These are phyloP conservation scores for Antedon mediterranea DNA, from an alignment of 53 echinoderm and acorn worm genomes.

Conservation along the genomic window DNA sequence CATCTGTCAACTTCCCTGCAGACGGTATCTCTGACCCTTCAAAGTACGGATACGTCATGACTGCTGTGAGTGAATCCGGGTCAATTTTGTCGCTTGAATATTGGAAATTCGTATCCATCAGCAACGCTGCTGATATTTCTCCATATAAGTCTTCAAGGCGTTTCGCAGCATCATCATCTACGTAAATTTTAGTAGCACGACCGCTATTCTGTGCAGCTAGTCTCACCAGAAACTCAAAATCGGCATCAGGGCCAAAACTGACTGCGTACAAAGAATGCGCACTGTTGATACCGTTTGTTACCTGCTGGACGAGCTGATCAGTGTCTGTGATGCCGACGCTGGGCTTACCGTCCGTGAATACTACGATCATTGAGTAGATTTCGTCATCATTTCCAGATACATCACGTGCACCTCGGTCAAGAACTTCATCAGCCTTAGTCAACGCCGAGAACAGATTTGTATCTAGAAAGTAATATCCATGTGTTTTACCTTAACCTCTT, in stretches of 20 bases:
- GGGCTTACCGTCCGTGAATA: slow-evolving; percentile 73
- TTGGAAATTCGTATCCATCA: slow-evolving; percentile 55
- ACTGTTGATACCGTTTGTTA: slow-evolving; percentile 35
- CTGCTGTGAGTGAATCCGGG: slow-evolving; percentile 30
- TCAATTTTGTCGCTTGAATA: slow-evolving; percentile 52
- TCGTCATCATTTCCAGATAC: slow-evolving; percentile 25
- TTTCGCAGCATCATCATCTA: slow-evolving; percentile 44
- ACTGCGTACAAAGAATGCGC: slow-evolving; percentile 60
- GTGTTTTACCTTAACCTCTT: no score
- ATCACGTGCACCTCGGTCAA: slow-evolving; percentile 49
- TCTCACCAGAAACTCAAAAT: slow-evolving; percentile 74
- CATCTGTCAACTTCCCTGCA: slow-evolving; percentile 38
- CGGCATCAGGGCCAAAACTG: slow-evolving; percentile 66
- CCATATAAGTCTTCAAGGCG: slow-evolving; percentile 57
- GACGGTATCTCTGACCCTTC: slow-evolving; percentile 64
- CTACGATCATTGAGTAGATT: slow-evolving; percentile 65
- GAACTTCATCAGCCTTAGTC: slow-evolving; percentile 46
- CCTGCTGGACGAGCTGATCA: slow-evolving; percentile 36
- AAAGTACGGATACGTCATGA: slow-evolving; percentile 49
- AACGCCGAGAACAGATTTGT: slow-evolving; percentile 74
- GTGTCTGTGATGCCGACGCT: slow-evolving; percentile 47
- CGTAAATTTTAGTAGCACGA: slow-evolving; percentile 64
- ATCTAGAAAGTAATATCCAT: no score
- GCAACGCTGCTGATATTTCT: slow-evolving; percentile 58
- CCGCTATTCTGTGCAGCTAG: slow-evolving; percentile 66